Base-by-base conservation (phyloP, 2,113 vertebrate genomes). In the Cyphomyrus discorhynchus region DNA sequence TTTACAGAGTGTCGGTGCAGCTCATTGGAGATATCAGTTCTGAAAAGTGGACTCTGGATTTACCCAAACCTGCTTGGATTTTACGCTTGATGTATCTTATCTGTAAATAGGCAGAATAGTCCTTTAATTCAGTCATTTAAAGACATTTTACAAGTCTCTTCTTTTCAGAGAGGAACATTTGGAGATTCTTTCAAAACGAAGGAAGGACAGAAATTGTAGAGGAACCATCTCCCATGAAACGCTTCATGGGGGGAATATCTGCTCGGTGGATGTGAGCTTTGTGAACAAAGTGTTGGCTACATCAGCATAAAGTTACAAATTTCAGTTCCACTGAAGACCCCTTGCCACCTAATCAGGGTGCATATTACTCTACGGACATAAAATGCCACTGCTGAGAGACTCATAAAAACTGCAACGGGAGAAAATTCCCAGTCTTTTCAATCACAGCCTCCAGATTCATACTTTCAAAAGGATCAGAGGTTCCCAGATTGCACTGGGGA, bases 121-220 rank as follows among this genome's bases (percentile, higher is more conserved):
- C 74, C 42, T 80, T 80, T 7, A 80, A 80, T 42, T 42, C 5
- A 84, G 8, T 46, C 19, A 1, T 45, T 45, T 83, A 45, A 83
- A 83, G 45, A 80, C 74, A 80, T 80, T 80, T 80, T 42, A 80
- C 74, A 80, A 15, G 10, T 13, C 35, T 7, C 35, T 6, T 19
- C 35, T 82, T 45, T 89, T 89, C 31, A 1, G 70, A 89, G 70
- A 89, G 10, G 74, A 52, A 80, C 66, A 80, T 82, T 89, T 15
- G 19, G 17, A 83, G 50, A 27, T 53, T 83, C 49, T 89, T 89
- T 89, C 47, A 83, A 82, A 82, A 53, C 13, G 15, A 56, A 8
- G 24, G 24, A 83, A n/a, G 74, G 74, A 56, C 1, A 53, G 17
- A 87, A n/a, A 53, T 24, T 89, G 35, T 58, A 70, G n/a, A 70